These are phyloP conservation scores for Tryphoninae sp. DNA, from an alignment of 2,888 invertebrate species.

Conservation along the genomic window DNA sequence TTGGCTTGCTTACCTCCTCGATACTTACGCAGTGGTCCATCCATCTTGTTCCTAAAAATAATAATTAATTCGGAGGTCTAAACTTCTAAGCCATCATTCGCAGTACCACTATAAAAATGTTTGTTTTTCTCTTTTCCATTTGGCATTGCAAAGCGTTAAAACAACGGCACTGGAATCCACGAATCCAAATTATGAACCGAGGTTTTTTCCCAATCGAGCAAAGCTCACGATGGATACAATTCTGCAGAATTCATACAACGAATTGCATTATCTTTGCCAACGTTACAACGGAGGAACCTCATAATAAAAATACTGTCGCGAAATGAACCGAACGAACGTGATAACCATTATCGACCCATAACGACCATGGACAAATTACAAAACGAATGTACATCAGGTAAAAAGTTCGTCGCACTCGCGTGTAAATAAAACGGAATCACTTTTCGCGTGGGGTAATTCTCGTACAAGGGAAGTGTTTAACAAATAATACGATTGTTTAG, in stretches of 20 bases:
- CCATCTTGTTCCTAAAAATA: slow-evolving; percentile 22
- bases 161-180: neutral
- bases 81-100: neutral
- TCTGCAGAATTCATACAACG: neutral
- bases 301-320: neutral
- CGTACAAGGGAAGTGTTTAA: no score
- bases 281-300: neutral
- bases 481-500: no score
- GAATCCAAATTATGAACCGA: neutral
- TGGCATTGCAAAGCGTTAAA: slow-evolving; percentile 14
- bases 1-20: slow-evolving; percentile 51
- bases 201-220: neutral
- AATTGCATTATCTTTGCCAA: neutral
- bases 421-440: neutral
- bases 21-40: slow-evolving; percentile 47
- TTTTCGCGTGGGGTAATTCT: neutral
- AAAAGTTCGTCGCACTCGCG: neutral
- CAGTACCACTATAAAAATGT: neutral
- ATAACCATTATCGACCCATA: neutral
- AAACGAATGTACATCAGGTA: no score
- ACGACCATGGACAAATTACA: neutral
- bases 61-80: slow-evolving; percentile 15
- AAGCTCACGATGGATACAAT: neutral
- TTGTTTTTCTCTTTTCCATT: slow-evolving; percentile 4
- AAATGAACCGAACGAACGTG: neutral